Evolutionary conservation across 2,113 vertebrate genomes (phyloP), one percentile per base, ranked within the genome.

Genomic region (Mellivora capensis): DNA sequence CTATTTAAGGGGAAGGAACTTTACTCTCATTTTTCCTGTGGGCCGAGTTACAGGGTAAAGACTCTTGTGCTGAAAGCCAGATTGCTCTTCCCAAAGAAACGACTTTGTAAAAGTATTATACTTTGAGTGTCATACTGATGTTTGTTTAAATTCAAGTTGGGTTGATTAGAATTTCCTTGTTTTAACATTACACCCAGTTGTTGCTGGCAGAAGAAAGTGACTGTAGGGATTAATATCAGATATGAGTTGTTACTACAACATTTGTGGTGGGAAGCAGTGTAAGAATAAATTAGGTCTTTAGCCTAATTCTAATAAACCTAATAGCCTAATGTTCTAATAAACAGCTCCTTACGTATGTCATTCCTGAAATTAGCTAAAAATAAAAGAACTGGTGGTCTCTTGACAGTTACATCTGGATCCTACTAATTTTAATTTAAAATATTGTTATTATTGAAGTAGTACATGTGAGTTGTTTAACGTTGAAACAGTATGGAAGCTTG

Each of bases 261-360:
- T 80, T 81, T 87, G 42, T 87, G 93, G 79, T 39, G 31, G 89
- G 47, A 84, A 27, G 49, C 39, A 18, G 10, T 27, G 13, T 49
- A n/a, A n/a, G 42, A 96, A 69, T 84, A 67, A 87, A 82, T 59
- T 74, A 42, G 12, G 18, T 74, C 14, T 88, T 77, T 86, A 79
- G 47, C 27, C 67, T 79, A n/a, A 83, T 54, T 80, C n/a, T n/a
- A n/a, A n/a, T n/a, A n/a, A n/a, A n/a, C n/a, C n/a, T n/a, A n/a
- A n/a, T n/a, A n/a, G n/a, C n/a, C n/a, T 74, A 31, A 31, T 76
- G 47, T 96, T 97, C 49, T 83, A 80, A 69, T 87, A 81, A 94
- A 62, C 34, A 87, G 8, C 14, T 74, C 8, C 74, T 52, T 87
- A 59, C 7, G 34, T 83, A 17, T 54, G 10, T 34, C 47, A 52